Evolutionary conservation across 1,140 invertebrate genomes (phyloP), one percentile per base, ranked within the genome.

Genomic region (Marisa cornuarietis): DNA sequence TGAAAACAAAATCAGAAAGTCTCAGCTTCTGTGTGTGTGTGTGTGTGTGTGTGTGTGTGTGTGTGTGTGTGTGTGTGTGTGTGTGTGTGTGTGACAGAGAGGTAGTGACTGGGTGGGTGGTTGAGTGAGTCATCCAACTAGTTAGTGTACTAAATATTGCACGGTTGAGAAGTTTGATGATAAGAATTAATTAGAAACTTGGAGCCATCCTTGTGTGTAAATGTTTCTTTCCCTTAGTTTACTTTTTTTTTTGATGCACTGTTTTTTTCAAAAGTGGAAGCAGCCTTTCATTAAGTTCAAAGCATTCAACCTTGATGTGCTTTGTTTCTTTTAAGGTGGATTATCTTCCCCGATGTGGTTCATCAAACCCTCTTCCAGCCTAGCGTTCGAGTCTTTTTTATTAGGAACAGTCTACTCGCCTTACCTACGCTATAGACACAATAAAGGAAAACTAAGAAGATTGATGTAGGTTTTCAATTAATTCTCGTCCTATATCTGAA

Each of bases 31-130:
- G 51, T 54, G 72, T 54, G 52, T 71, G 31, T 71, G 69, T 26
- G 69, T n/a, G n/a, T n/a, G n/a, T n/a, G n/a, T 54, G 51, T 54
- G 72, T 54, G 52, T 71, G 31, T 71, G 69, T 26, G 69, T 71
- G 31, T 71, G 69, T 26, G 69, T n/a, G n/a, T n/a, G n/a, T n/a
- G n/a, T n/a, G n/a, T n/a, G n/a, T n/a, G n/a, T n/a, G n/a, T n/a
- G n/a, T n/a, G n/a, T 54, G 51, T 54, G 72, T 54, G 52, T 71
- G 31, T 71, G 69, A n/a, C n/a, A n/a, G n/a, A n/a, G n/a, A n/a
- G n/a, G n/a, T n/a, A n/a, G n/a, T n/a, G n/a, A n/a, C n/a, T 26
- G 69, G 24, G 69, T 71, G 24, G 24, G 69, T 3, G 24, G 24
- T 9, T 71, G 31, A 31, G 42, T 49, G 4, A 10, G 2, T 0